Percentiles rank a stretch among this genome's conserved stretches.
Conservation (phyloP, 1,140 invertebrate genomes). For the Brachionus sp. region DNA sequence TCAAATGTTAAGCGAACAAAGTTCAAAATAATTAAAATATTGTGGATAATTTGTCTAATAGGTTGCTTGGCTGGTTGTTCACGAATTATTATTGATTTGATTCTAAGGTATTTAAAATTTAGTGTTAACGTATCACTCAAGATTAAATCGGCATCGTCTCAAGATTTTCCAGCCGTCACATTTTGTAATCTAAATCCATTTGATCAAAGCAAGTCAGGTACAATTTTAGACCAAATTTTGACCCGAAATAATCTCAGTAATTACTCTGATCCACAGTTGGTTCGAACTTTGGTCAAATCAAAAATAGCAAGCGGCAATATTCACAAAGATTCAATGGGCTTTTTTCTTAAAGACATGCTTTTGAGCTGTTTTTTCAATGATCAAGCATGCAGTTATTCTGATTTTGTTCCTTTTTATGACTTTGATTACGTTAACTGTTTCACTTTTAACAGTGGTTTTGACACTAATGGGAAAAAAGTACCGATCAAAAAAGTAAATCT, state of each 20-base stretch:
- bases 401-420: constrained; percentile 35
- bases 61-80: neutral
- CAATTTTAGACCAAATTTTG: neutral
- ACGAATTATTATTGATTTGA: neutral
- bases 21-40: constrained; percentile 18
- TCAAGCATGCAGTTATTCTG: constrained; percentile 37
- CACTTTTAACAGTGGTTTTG: constrained; percentile 47
- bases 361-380: constrained; percentile 46
- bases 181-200: constrained; percentile 59
- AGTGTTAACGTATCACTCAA: neutral
- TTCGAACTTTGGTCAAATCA: constrained; percentile 47
- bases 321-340: neutral
- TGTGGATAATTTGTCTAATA: neutral
- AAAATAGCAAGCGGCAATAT: constrained; percentile 8
- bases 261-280: constrained; percentile 46
- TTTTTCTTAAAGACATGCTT: constrained; percentile 9
- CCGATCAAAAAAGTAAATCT: neutral
- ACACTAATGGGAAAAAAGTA: neutral
- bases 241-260: neutral
- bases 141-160: neutral
- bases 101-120: neutral
- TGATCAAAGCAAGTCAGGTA: neutral
- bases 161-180: constrained; percentile 58
- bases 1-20: neutral
- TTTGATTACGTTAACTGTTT: constrained; percentile 46